Conservation (phyloP, 2,888 invertebrate genomes). For the Tinea trinotella region DNA sequence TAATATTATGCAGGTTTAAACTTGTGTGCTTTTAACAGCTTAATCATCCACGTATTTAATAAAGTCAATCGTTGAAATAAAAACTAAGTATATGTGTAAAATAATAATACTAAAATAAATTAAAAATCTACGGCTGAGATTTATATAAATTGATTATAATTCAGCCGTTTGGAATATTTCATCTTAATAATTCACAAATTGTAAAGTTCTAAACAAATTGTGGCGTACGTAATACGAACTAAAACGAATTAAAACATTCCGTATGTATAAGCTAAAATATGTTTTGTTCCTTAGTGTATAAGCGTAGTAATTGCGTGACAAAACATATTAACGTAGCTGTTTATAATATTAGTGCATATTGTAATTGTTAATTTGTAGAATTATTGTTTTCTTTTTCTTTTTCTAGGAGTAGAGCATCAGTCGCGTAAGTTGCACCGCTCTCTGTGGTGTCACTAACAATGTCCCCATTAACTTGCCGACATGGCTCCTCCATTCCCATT, state of each 20-base stretch:
- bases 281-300: no score
- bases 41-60: background rate
- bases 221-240: background rate
- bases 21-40: background rate
- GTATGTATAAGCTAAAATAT: background rate
- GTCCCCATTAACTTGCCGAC: conserved; percentile 53
- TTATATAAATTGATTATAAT: background rate
- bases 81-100: background rate
- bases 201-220: conserved; percentile 7
- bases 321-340: no score
- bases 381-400: conserved; percentile 49
- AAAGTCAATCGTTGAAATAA: no score
- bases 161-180: background rate
- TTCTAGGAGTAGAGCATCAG: conserved; percentile 74
- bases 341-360: background rate
- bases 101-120: conserved; percentile 4
- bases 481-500: conserved; percentile 38
- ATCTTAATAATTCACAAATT: conserved; percentile 5
- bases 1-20: background rate
- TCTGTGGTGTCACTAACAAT: conserved; percentile 70
- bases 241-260: background rate
- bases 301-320: no score
- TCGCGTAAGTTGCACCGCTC: conserved; percentile 73
- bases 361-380: background rate
- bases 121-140: background rate